Evolutionary conservation across 2,888 invertebrate species (phyloP).

Genomic region (Netelia inedita): DNA sequence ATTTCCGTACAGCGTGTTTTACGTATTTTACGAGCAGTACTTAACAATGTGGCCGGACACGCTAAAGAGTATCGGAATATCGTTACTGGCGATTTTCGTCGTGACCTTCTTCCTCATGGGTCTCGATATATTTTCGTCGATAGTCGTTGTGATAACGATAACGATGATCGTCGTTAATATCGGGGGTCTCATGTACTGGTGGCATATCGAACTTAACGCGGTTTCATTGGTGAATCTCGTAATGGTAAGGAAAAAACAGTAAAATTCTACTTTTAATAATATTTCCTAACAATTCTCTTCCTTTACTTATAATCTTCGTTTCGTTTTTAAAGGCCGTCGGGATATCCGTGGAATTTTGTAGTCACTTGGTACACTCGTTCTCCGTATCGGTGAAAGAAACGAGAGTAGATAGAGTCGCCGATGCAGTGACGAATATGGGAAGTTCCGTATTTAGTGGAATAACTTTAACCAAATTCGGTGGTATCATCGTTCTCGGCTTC

Average conservation of each 20-base stretch:
- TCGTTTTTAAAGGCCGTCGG: conserved; percentile 94
- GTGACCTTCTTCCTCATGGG: conserved; percentile 97
- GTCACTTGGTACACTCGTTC: conserved; percentile 98
- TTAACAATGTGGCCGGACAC: conserved; percentile 98
- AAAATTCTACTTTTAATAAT: neutral
- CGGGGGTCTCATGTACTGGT: conserved; percentile 98
- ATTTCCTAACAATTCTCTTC: conserved; percentile 14
- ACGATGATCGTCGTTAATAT: conserved; percentile 97
- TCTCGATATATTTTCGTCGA: conserved; percentile 95
- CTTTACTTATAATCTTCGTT: conserved; percentile 40
- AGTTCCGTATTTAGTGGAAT: conserved; percentile 97
- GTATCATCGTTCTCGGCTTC: conserved; percentile 98
- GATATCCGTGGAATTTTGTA: conserved; percentile 99
- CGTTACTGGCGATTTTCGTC: conserved; percentile 96
- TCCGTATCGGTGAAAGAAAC: conserved; percentile 91
- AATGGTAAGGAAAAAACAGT: conserved; percentile 88
- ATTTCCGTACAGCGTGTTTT: conserved; percentile 97
- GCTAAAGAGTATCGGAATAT: conserved; percentile 94
- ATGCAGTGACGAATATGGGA: conserved; percentile 96
- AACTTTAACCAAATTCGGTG: conserved; percentile 98
- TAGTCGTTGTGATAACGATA: conserved; percentile 96
- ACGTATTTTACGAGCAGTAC: conserved; percentile 99
- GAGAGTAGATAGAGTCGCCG: conserved; percentile 92
- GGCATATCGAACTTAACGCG: conserved; percentile 98
- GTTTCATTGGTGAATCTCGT: conserved; percentile 98